Conservation (phyloP, 1,140 invertebrate species). For the Ruditapes philippinarum region DNA sequence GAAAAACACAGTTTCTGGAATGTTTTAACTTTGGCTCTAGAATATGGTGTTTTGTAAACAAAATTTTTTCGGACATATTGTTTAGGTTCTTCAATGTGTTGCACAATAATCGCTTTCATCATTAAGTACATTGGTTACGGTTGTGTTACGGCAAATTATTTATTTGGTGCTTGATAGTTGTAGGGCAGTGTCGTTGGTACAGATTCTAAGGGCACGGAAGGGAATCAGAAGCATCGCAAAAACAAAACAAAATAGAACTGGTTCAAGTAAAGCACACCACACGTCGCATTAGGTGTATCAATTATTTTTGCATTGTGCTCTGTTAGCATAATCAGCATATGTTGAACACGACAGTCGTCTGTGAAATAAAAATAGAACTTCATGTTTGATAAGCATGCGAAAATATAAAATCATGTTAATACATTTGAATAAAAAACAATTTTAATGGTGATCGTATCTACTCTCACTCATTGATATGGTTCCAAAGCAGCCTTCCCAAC, state of each 20-base stretch:
- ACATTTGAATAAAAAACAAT: conserved; percentile 31
- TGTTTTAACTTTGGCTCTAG: no score
- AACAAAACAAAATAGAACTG: not conserved
- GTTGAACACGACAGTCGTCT: conserved; percentile 18
- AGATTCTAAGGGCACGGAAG: not conserved
- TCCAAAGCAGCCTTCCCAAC: conserved; percentile 5
- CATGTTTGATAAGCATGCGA: conserved; percentile 30
- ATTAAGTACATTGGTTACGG: no score
- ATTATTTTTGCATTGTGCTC: no score
- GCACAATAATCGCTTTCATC: not conserved
- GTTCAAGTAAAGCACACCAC: conserved; percentile 28
- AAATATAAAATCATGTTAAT: conserved; percentile 28
- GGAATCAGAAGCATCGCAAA: not conserved
- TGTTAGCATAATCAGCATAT: conserved; percentile 17
- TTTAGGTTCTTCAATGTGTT: not conserved
- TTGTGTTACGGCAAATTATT: conserved; percentile 13
- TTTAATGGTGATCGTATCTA: no score
- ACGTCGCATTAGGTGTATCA: conserved; percentile 17
- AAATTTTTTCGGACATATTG: no score
- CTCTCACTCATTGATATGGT: conserved; percentile 29
- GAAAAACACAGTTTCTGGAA: no score
- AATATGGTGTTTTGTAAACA: no score
- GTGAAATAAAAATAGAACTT: conserved; percentile 30
- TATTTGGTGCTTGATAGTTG: conserved; percentile 23
- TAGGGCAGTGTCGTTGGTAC: not conserved